A percentile compares a stretch with the other conserved stretches of the same genome.
Conservation (phyloP, 92 coral and sea anemone species). For the Epizoanthus fatuus region DNA sequence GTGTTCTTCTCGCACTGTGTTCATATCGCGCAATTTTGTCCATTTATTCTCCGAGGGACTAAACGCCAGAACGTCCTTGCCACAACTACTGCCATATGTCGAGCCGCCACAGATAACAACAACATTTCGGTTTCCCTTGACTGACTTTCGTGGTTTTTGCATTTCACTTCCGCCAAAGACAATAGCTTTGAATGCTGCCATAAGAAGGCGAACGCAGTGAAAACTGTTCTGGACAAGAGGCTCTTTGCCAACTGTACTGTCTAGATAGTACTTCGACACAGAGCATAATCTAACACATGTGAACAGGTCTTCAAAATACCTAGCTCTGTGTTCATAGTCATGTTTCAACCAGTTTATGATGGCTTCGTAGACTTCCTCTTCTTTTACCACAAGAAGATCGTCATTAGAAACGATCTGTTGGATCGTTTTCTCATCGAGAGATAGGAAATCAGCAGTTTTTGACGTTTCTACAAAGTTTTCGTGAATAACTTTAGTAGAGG, state of each 20-base stretch:
- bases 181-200: conserved; percentile 21
- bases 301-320: conserved; percentile 50
- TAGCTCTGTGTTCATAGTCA: conserved; percentile 16
- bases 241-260: not conserved
- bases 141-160: conserved; percentile 10
- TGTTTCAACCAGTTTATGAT: conserved; percentile 44
- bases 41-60: not conserved
- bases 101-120: conserved; percentile 17
- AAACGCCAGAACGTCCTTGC: not conserved
- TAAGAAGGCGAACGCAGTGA: conserved; percentile 17
- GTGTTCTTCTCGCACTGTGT: conserved; percentile 12
- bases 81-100: not conserved
- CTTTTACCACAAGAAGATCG: conserved; percentile 70
- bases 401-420: conserved; percentile 83
- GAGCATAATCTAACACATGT: conserved; percentile 11
- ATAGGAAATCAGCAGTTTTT: conserved; percentile 78
- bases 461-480: conserved; percentile 83
- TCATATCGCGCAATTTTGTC: conserved; percentile 1
- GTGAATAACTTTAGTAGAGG: conserved; percentile 75
- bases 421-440: conserved; percentile 62
- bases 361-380: conserved; percentile 49
- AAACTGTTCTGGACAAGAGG: conserved; percentile 1
- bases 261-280: conserved; percentile 32
- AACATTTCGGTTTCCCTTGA: conserved; percentile 2
- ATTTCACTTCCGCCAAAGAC: conserved; percentile 22